A percentile compares a stretch with the other conserved stretches of the same genome.
These are phyloP conservation scores for Cherax destructor DNA, from an alignment of 1,140 invertebrate genomes.

Conservation along the genomic window DNA sequence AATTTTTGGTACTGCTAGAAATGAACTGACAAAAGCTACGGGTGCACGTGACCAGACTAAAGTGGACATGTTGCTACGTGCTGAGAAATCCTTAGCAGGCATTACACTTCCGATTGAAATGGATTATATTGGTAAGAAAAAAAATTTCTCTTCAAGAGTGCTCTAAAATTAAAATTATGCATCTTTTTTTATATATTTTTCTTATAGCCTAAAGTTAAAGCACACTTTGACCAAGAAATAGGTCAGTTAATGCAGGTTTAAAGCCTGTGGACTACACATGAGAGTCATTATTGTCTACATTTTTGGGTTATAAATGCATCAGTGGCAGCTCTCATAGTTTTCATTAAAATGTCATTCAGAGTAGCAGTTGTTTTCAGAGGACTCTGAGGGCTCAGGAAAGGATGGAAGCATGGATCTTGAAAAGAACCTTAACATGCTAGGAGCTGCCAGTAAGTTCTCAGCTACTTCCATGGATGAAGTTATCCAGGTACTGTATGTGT, in stretches of 20 bases:
- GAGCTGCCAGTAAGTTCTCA: conserved; percentile 51
- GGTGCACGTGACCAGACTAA: conserved; percentile 52
- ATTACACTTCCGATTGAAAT: conserved; percentile 18
- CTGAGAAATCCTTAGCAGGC: conserved; percentile 53
- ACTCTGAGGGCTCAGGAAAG: conserved; percentile 4
- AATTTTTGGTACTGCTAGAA: neutral
- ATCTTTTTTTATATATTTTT: too few species aligned
- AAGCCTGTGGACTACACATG: too few species aligned
- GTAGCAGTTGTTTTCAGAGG: neutral
- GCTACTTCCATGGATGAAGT: conserved; percentile 67
- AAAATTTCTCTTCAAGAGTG: too few species aligned
- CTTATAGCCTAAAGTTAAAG: too few species aligned
- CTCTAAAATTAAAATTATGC: too few species aligned
- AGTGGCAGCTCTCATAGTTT: too few species aligned
- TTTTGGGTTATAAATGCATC: too few species aligned
- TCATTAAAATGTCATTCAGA: too few species aligned
- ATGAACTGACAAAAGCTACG: conserved; percentile 39
- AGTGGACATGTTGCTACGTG: conserved; percentile 56
- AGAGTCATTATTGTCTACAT: too few species aligned
- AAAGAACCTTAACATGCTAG: conserved; percentile 62
- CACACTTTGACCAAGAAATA: too few species aligned
- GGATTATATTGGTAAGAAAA: too few species aligned
- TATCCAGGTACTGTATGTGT: conserved; percentile 52
- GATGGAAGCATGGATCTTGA: neutral
- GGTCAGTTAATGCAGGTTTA: too few species aligned